Conservation (phyloP, 1,140 invertebrate species). For the Brachionus rubens region DNA sequence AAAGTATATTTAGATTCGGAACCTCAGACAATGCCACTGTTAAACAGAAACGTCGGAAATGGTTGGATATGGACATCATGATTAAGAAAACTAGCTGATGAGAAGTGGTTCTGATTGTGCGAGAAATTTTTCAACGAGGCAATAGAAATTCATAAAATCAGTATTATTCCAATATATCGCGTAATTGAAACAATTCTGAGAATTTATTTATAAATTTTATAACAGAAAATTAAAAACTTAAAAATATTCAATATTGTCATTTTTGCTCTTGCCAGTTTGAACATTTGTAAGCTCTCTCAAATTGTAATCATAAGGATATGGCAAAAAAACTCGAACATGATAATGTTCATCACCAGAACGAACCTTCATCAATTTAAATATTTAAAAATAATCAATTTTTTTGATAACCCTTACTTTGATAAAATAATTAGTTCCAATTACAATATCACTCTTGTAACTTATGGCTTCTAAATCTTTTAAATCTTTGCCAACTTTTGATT, state of each 20-base stretch:
- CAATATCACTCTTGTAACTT: constrained; percentile 27
- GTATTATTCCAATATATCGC: too few species aligned
- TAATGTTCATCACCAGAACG: neutral
- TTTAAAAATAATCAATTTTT: neutral
- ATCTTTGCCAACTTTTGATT: neutral
- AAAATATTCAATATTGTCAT: constrained; percentile 35
- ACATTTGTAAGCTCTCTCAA: neutral
- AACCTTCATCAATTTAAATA: constrained; percentile 2
- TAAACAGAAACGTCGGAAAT: too few species aligned
- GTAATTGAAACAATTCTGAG: too few species aligned
- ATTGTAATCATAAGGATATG: constrained; percentile 7
- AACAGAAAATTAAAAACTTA: neutral
- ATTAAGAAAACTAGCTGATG: too few species aligned
- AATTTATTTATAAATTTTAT: too few species aligned
- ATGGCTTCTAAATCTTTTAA: neutral
- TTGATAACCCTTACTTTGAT: constrained; percentile 23
- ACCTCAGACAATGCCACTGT: too few species aligned
- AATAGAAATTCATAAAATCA: too few species aligned
- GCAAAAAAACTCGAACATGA: constrained; percentile 33
- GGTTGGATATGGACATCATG: too few species aligned
- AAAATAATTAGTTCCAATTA: constrained; percentile 39
- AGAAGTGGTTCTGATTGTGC: too few species aligned
- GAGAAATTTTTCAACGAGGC: too few species aligned
- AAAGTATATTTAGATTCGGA: too few species aligned
- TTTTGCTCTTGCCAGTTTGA: constrained; percentile 6